phyloP scores from a whole-genome alignment of 92 coral and sea anemone genomes.

The Paragorgia papillata region DNA sequence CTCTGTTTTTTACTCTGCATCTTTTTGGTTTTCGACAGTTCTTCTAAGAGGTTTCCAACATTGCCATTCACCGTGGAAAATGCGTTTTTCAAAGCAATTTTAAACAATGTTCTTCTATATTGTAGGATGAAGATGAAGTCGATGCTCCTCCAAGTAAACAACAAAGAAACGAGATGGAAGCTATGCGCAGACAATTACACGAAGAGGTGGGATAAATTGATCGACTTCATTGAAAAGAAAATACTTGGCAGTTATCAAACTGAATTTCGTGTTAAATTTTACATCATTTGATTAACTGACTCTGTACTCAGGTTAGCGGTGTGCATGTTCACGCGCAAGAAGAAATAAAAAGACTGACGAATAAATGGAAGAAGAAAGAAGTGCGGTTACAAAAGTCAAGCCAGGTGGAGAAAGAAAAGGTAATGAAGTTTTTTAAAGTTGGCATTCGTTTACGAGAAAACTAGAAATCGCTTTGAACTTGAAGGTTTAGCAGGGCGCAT shows the following conservation, averaged over 20 bases:
- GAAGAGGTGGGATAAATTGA: constrained; percentile 28
- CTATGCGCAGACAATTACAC: constrained; percentile 62
- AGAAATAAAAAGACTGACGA: constrained; percentile 73
- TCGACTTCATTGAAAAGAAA: constrained; percentile 2
- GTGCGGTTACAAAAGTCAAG: constrained; percentile 64
- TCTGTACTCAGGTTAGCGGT: constrained; percentile 61
- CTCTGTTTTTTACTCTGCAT: too few relatives aligned
- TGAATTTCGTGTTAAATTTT: too few relatives aligned
- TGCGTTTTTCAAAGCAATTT: too few relatives aligned
- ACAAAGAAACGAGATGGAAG: constrained; percentile 67
- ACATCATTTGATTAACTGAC: too few relatives aligned
- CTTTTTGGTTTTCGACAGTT: too few relatives aligned
- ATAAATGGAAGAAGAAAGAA: constrained; percentile 84
- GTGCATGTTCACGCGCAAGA: constrained; percentile 73
- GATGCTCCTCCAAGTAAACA: constrained; percentile 66
- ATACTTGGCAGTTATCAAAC: too few relatives aligned
- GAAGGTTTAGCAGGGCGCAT: too few relatives aligned
- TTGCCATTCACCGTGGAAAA: too few relatives aligned
- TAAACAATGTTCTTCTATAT: not conserved
- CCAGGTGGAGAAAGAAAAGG: constrained; percentile 78
- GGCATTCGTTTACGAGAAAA: too few relatives aligned
- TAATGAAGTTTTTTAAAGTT: constrained; percentile 34
- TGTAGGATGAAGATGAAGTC: constrained; percentile 90
- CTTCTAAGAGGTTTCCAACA: too few relatives aligned
- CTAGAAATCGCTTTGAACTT: too few relatives aligned